Evolutionary conservation across 2,888 invertebrate genomes (phyloP).

Genomic region (Neoaliturus tenellus): DNA sequence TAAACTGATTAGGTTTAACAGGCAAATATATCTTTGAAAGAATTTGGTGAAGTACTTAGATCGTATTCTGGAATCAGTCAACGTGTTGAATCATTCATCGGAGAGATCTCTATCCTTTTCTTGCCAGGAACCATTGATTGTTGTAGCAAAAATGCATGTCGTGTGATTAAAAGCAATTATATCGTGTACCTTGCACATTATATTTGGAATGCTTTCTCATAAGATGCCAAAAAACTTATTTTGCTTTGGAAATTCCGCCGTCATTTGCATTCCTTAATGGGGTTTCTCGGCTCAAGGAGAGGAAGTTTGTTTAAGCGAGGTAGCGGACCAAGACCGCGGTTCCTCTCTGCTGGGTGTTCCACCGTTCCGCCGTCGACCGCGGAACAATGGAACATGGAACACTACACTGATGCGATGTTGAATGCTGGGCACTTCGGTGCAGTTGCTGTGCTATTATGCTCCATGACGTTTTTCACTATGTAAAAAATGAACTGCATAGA

Average conservation of each 20-base stretch:
- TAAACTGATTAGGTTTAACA: too few species aligned
- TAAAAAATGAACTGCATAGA: too few species aligned
- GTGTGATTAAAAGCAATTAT: not conserved
- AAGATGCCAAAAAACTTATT: not conserved
- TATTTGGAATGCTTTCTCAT: not conserved
- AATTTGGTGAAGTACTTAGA: too few species aligned
- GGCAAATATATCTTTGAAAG: too few species aligned
- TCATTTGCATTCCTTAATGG: not conserved
- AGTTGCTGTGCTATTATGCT: too few species aligned
- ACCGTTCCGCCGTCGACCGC: not conserved
- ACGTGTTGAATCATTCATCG: too few species aligned
- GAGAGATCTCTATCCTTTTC: too few species aligned
- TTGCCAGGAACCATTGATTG: too few species aligned
- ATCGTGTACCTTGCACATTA: not conserved
- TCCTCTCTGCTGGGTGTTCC: constrained; percentile 30
- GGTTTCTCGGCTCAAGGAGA: not conserved
- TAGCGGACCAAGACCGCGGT: constrained; percentile 33
- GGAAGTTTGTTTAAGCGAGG: not conserved
- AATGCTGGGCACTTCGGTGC: too few species aligned
- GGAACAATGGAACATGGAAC: constrained; percentile 34
- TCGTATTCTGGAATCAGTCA: too few species aligned
- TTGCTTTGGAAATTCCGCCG: not conserved
- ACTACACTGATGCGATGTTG: too few species aligned
- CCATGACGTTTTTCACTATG: too few species aligned
- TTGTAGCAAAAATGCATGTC: not conserved